These are phyloP conservation scores for Luperina testacea DNA, from an alignment of 2,888 invertebrate species.

Conservation along the genomic window DNA sequence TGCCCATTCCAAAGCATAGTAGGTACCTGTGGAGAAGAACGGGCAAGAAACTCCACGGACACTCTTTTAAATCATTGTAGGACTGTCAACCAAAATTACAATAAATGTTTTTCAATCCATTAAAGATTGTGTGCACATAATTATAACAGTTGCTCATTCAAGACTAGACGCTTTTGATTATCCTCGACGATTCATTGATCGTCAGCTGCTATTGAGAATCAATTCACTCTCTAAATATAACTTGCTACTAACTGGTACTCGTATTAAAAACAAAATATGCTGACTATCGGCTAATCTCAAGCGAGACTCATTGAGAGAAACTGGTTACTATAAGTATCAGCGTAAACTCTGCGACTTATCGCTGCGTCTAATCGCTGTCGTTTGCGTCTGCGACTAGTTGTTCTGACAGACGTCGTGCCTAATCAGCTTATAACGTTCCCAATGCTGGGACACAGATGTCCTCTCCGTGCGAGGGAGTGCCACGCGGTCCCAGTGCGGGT, in stretches of 20 bases:
- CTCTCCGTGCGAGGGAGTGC: no score
- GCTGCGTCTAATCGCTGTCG: no score
- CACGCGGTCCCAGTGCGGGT: no score
- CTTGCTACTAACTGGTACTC: conserved; percentile 1
- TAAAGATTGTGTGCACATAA: neutral
- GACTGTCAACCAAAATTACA: neutral
- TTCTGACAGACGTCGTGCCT: no score
- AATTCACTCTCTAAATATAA: conserved; percentile 29
- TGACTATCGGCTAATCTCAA: neutral
- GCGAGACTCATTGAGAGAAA: conserved; percentile 20
- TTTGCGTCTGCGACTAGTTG: neutral
- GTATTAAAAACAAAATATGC: conserved; percentile 24
- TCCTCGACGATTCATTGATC: conserved; percentile 17
- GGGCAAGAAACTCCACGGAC: no score
- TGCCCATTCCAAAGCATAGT: no score
- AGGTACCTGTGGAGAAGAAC: no score
- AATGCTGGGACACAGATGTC: no score
- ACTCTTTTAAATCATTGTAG: neutral
- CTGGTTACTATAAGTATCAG: conserved; percentile 13
- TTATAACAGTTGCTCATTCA: conserved; percentile 19
- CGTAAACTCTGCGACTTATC: neutral
- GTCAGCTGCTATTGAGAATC: neutral
- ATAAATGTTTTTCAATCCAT: neutral
- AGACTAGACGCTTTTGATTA: neutral
- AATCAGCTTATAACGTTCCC: no score